phyloP scores from a whole-genome alignment of 2,797 vertebrate genomes.

The Centropyge bicolor region DNA sequence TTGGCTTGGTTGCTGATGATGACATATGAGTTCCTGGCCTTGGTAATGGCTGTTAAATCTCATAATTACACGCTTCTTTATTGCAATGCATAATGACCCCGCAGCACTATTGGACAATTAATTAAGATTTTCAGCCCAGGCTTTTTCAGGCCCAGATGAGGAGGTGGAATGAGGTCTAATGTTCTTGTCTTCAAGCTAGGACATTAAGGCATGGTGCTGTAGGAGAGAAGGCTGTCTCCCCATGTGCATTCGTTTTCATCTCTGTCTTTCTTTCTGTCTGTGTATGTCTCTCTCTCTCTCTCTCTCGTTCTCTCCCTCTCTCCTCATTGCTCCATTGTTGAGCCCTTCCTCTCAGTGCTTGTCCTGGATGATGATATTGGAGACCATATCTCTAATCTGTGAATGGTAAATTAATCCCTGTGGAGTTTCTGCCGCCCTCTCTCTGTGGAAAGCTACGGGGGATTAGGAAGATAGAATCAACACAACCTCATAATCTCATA shows the following conservation, averaged over 20 bases:
- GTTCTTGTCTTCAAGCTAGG: conserved; percentile 90
- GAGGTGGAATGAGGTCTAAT: conserved; percentile 93
- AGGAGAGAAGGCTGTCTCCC: conserved; percentile 74
- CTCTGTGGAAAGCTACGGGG: conserved; percentile 71
- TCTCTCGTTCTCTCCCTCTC: conserved; percentile 41
- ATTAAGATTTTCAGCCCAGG: conserved; percentile 99
- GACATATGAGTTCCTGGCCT: conserved; percentile 99
- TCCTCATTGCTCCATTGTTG: conserved; percentile 47
- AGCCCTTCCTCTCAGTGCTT: conserved; percentile 69
- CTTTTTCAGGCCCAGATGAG: conserved; percentile 93
- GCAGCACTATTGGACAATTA: conserved; percentile 99
- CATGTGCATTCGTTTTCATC: conserved; percentile 71
- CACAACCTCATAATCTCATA: conserved; percentile 77
- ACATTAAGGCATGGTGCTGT: conserved; percentile 89
- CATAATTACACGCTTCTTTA: conserved; percentile 99
- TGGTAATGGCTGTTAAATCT: conserved; percentile 99
- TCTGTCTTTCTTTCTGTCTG: conserved; percentile 59
- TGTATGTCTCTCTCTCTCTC: conserved; percentile 36
- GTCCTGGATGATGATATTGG: conserved; percentile 78
- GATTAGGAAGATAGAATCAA: conserved; percentile 82
- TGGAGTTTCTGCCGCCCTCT: conserved; percentile 70
- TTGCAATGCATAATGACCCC: conserved; percentile 99
- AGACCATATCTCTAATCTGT: conserved; percentile 80
- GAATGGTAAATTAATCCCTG: conserved; percentile 83
- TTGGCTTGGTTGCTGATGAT: conserved; percentile 98